Evolutionary conservation across 2,113 vertebrate species (phyloP).

Genomic region (Chloebia gouldiae): DNA sequence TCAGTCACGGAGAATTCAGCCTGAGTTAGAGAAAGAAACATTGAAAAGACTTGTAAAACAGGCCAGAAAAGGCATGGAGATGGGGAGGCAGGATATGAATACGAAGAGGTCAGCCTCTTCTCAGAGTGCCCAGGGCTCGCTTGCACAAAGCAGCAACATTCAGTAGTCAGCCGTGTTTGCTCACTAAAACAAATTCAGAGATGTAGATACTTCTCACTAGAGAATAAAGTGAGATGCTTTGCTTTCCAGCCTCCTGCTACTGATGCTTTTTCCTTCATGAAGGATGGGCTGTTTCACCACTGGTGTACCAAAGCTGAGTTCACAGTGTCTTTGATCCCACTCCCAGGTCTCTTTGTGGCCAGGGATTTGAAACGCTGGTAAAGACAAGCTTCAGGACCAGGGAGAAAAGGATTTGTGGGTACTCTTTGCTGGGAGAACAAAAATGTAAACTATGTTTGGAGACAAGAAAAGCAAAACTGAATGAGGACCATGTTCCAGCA

Average conservation of each 20-base stretch:
- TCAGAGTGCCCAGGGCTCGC: background rate
- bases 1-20: conserved; percentile 44
- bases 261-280: background rate
- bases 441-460: background rate
- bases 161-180: background rate
- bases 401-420: background rate
- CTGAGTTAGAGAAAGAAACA: background rate
- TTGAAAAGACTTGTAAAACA: conserved; percentile 23
- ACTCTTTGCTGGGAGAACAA: background rate
- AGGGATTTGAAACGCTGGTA: background rate
- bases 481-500: background rate
- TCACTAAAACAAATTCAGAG: background rate
- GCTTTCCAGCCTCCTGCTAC: background rate
- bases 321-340: background rate
- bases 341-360: background rate
- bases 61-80: background rate
- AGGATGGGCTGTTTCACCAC: background rate
- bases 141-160: background rate
- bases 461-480: background rate
- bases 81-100: conserved; percentile 2
- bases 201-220: background rate
- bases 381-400: background rate
- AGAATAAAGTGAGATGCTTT: background rate
- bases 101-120: conserved; percentile 17
- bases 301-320: background rate